A percentile compares a stretch with the other conserved stretches of the same genome.
Evolutionary conservation across 2,797 vertebrate genomes (phyloP).

Genomic region (Leptodactylus fallax): DNA sequence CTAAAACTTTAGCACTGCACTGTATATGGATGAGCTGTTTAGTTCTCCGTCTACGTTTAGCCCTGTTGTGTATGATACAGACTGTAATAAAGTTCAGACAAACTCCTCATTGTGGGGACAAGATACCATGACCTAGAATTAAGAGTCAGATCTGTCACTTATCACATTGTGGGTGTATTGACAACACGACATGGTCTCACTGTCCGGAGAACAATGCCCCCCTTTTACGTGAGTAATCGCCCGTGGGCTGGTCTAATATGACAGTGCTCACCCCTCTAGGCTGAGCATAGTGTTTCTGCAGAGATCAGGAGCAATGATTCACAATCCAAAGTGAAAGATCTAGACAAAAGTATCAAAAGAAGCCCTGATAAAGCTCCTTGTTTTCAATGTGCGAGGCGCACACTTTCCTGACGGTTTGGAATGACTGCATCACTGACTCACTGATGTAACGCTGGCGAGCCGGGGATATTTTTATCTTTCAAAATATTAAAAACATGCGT

Average conservation of each 20-base stretch:
- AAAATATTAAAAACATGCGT: conserved; percentile 54
- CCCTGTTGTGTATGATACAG: neutral
- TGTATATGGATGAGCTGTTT: neutral
- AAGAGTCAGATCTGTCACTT: neutral
- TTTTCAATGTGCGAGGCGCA: conserved; percentile 11
- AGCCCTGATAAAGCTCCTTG: conserved; percentile 32
- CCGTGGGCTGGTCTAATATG: conserved; percentile 11
- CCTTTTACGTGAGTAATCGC: conserved; percentile 26
- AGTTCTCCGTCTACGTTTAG: too few species aligned
- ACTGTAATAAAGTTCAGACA: conserved; percentile 5
- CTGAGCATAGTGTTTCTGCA: neutral
- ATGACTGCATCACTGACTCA: conserved; percentile 57
- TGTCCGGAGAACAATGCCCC: conserved; percentile 44
- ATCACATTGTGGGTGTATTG: conserved; percentile 43
- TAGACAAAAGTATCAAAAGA: conserved; percentile 26
- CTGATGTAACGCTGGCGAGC: conserved; percentile 51
- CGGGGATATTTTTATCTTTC: conserved; percentile 58
- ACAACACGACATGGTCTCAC: conserved; percentile 13
- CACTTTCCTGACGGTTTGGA: conserved; percentile 44
- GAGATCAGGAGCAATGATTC: conserved; percentile 47
- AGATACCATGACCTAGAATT: conserved; percentile 11
- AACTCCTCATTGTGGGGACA: conserved; percentile 17
- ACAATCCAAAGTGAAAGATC: conserved; percentile 7
- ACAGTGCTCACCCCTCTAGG: conserved; percentile 13
- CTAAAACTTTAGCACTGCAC: too few species aligned